phyloP scores from a whole-genome alignment of 2,113 vertebrate species.

The Uria aalge region DNA sequence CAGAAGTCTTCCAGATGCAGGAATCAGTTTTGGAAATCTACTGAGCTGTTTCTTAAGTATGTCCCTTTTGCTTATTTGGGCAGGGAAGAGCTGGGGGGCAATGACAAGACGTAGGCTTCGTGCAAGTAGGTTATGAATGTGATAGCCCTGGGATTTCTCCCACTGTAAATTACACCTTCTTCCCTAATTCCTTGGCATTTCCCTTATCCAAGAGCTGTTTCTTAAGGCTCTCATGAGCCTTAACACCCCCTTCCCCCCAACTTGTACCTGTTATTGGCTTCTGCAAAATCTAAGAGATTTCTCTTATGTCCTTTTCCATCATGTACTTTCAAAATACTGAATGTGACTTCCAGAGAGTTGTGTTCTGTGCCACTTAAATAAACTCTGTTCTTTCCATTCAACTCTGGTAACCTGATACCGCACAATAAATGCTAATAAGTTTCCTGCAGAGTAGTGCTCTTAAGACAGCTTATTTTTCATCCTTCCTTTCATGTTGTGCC shows the following conservation, averaged over 20 bases:
- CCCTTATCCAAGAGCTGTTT: neutral
- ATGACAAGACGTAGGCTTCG: neutral
- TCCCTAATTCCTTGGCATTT: slow-evolving; percentile 20
- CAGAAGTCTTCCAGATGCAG: slow-evolving; percentile 50
- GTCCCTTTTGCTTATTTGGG: neutral
- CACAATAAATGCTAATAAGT: slow-evolving; percentile 78
- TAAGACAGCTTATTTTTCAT: slow-evolving; percentile 75
- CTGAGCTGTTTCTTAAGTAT: neutral
- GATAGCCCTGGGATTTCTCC: slow-evolving; percentile 24
- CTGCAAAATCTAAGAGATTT: neutral
- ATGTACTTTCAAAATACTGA: neutral
- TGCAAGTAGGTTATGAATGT: neutral
- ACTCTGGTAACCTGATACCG: slow-evolving; percentile 61
- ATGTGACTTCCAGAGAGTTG: slow-evolving; percentile 31
- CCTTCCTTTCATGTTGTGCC: slow-evolving; percentile 73
- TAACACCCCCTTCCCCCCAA: neutral
- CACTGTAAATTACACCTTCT: slow-evolving; percentile 26
- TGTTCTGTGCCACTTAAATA: slow-evolving; percentile 53
- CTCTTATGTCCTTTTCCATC: neutral
- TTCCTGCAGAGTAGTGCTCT: slow-evolving; percentile 72
- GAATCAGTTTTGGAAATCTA: slow-evolving; percentile 2
- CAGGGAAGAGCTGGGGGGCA: neutral
- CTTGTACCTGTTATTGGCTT: neutral
- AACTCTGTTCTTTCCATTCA: slow-evolving; percentile 67
- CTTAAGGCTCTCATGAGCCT: neutral